Evolutionary conservation across 2,113 vertebrate species (phyloP).

Genomic region (Anser cygnoides): DNA sequence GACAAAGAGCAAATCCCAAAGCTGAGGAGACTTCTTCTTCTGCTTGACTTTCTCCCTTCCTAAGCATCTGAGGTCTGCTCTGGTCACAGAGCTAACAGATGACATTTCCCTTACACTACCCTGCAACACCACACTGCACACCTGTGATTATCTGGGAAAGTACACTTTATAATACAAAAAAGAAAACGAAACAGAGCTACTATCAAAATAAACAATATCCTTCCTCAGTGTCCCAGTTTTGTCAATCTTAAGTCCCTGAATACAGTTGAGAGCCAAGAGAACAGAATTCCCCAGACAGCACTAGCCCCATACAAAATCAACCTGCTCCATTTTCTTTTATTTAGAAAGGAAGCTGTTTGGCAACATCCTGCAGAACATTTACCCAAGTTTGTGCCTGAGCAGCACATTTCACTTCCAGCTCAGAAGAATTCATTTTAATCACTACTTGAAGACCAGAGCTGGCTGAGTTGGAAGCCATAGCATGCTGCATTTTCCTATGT

Average conservation of each 20-base stretch:
- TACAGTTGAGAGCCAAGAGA: background rate
- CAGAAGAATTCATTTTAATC: constrained; percentile 3
- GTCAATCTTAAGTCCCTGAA: background rate
- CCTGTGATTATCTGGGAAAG: background rate
- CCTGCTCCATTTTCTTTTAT: background rate
- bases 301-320: background rate
- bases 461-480: background rate
- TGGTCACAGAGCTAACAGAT: background rate
- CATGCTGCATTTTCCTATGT: background rate
- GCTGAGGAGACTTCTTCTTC: background rate
- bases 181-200: background rate
- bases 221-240: background rate
- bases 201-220: background rate
- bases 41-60: background rate
- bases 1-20: background rate
- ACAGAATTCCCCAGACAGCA: background rate
- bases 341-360: constrained; percentile 1
- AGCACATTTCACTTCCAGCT: background rate
- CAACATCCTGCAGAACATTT: background rate
- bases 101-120: background rate
- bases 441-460: background rate
- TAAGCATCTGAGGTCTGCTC: background rate
- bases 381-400: background rate
- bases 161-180: background rate
- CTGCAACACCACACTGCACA: background rate